Base-by-base conservation (phyloP, 2,113 vertebrate genomes). In the Tauraco erythrolophus region DNA sequence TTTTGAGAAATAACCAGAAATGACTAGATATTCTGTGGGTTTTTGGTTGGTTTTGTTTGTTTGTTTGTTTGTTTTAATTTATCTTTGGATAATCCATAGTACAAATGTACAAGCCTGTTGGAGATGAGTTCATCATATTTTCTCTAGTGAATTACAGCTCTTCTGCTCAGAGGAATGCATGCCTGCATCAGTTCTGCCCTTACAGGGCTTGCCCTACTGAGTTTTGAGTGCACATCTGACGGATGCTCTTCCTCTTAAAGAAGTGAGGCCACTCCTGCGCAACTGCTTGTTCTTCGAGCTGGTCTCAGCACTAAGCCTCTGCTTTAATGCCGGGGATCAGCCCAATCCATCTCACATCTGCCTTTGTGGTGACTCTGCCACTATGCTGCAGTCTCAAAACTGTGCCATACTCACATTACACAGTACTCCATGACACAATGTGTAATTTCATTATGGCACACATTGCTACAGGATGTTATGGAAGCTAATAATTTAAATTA, bases 321-420 rank as follows among this genome's bases (percentile, higher is more conserved):
- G 10, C n/a, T 86, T 57, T 70, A 72, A 46, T 45, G 60, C n/a
- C 19, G 41, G 46, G 54, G 28, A 74, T 62, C 72, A 87, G 28
- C 89, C 51, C 76, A 39, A 50, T 83, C 83, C 9, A 62, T 91
- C 66, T 95, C 31, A 58, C 30, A 24, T 8, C 31, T 83, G 35
- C 30, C 41, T 89, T 69, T 71, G 64, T n/a, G 25, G 31, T 39
- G 72, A 17, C 37, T 61, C 45, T 39, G 19, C 13, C 3, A 6
- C 28, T 58, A 0, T 8, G 11, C 18, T 77, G 31, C 45, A 16
- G 28, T 16, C 46, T 78, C 54, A 33, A 45, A 86, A 25, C 19
- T 11, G 6, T 11, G 11, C 54, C 10, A 57, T 31, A 14, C 9
- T 50, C 14, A 21, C 0, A 1, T 48, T 41, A 7, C 25, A 17